A percentile compares a stretch with the other conserved stretches of the same genome.
Evolutionary conservation across 2,113 vertebrate species (phyloP).

Genomic region (Dermatemys mawii): DNA sequence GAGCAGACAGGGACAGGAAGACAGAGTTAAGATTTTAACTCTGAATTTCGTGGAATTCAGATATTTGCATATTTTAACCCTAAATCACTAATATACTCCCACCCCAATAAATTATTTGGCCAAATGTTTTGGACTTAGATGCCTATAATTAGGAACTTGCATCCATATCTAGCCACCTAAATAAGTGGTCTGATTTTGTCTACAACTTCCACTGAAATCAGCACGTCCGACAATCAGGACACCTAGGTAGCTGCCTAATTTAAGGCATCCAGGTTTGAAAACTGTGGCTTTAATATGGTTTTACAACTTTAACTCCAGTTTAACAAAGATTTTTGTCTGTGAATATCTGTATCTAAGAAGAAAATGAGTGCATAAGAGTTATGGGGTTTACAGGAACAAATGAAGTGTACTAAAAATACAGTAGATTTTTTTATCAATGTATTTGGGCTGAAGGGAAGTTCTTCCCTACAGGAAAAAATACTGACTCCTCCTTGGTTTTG

Average conservation of each 20-base stretch:
- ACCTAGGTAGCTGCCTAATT: not conserved
- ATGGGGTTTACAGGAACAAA: not conserved
- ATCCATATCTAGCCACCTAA: not conserved
- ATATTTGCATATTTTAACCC: not conserved
- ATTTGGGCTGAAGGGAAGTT: not conserved
- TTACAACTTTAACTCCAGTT: not conserved
- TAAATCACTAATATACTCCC: not conserved
- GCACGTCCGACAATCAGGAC: not conserved
- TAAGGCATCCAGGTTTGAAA: not conserved
- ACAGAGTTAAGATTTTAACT: not conserved
- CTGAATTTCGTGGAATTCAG: not conserved
- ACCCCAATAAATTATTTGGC: not conserved
- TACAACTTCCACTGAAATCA: not conserved
- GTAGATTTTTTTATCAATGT: not conserved
- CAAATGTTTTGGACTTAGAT: not conserved
- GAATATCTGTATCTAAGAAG: not conserved
- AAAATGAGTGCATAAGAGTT: not conserved
- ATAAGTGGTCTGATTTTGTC: not conserved
- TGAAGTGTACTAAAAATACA: accelerated
- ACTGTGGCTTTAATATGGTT: not conserved
- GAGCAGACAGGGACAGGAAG: not conserved
- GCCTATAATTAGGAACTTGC: not conserved
- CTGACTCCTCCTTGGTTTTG: not conserved
- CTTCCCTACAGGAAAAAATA: not conserved
- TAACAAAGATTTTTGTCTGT: not conserved